These are phyloP conservation scores for Capreolus pygargus DNA, from an alignment of 2,113 vertebrate genomes.

Conservation along the genomic window DNA sequence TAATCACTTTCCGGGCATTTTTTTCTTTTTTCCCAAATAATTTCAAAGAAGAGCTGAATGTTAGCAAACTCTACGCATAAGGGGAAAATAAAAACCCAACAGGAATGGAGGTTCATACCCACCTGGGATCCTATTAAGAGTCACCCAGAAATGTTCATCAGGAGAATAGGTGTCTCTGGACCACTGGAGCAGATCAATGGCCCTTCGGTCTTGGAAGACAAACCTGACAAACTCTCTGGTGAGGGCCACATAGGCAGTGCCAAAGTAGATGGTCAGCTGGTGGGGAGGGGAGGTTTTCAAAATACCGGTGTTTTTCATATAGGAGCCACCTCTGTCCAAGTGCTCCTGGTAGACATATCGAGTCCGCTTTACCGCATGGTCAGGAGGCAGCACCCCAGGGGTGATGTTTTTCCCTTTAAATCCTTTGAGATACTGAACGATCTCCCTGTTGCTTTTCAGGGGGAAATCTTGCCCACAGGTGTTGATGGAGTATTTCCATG, in stretches of 20 bases:
- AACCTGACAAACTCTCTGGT: constrained; percentile 77
- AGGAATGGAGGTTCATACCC: not conserved
- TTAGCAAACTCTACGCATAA: not conserved
- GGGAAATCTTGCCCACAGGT: constrained; percentile 83
- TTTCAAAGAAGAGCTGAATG: not conserved
- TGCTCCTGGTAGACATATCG: constrained; percentile 67
- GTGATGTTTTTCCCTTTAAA: constrained; percentile 80
- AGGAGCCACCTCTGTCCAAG: not conserved
- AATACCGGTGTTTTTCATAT: constrained; percentile 41
- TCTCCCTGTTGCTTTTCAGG: constrained; percentile 79
- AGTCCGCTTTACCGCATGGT: constrained; percentile 42
- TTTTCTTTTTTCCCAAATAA: not conserved
- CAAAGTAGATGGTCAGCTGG: constrained; percentile 80
- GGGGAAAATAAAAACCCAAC: not conserved
- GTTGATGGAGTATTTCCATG: constrained; percentile 78
- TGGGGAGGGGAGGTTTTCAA: constrained; percentile 76
- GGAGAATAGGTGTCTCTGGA: constrained; percentile 82
- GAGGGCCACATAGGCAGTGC: constrained; percentile 80
- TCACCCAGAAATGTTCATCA: constrained; percentile 84
- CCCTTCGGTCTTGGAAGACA: constrained; percentile 71
- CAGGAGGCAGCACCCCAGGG: constrained; percentile 73
- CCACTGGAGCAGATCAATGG: constrained; percentile 77
- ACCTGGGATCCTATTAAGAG: constrained; percentile 81
- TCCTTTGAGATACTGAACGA: constrained; percentile 71
- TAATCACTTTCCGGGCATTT: not conserved